A percentile compares a stretch with the other conserved stretches of the same genome.
Evolutionary conservation across 2,797 vertebrate species (phyloP).

Genomic region (Helarctos malayanus): DNA sequence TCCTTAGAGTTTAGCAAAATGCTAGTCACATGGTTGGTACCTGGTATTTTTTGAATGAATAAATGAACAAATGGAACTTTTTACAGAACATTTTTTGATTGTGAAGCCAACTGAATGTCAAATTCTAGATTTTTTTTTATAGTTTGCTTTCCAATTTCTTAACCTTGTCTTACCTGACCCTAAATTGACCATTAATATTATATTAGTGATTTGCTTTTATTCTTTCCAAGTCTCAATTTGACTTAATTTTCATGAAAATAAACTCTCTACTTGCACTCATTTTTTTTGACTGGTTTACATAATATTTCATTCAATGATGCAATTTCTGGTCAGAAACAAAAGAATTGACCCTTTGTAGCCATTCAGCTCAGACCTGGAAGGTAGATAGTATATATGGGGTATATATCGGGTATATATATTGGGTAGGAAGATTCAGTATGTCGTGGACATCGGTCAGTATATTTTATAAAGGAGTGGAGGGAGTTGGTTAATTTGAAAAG

Average conservation of each 20-base stretch:
- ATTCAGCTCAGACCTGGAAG: neutral
- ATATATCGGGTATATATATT: neutral
- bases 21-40: neutral
- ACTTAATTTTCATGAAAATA: conserved; percentile 51
- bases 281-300: conserved; percentile 23
- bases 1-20: conserved; percentile 14
- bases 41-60: neutral
- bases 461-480: neutral
- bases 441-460: neutral
- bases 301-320: conserved; percentile 45
- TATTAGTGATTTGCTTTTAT: conserved; percentile 28
- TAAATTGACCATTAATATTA: neutral
- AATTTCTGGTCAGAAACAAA: conserved; percentile 46
- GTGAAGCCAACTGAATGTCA: neutral
- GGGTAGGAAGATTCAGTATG: neutral
- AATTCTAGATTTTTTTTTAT: conserved; percentile 6
- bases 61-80: neutral
- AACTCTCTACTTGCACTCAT: neutral
- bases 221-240: conserved; percentile 29
- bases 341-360: neutral
- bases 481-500: neutral
- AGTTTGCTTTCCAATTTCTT: conserved; percentile 26
- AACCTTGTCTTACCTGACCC: neutral
- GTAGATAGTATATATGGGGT: neutral
- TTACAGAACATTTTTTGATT: neutral